phyloP scores from a whole-genome alignment of 1,140 invertebrate genomes.

The Eufriesea mexicana region DNA sequence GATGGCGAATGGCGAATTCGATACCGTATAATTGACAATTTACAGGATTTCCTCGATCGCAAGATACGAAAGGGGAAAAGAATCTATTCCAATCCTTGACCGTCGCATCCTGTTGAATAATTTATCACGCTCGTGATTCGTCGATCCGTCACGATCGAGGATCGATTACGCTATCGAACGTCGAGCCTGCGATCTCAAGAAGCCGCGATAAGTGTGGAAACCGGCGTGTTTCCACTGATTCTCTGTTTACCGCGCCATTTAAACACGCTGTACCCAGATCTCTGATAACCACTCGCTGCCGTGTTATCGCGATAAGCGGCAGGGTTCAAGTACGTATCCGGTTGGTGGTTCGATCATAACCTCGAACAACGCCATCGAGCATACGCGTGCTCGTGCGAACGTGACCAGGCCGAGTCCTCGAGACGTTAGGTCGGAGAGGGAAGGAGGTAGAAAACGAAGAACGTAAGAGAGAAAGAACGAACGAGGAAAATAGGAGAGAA shows the following conservation, averaged over 20 bases:
- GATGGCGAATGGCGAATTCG: too few species aligned
- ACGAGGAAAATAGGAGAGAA: not conserved
- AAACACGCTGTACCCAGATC: conserved; percentile 11
- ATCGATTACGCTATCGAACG: too few species aligned
- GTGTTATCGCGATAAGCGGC: conserved; percentile 34
- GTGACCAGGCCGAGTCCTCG: too few species aligned
- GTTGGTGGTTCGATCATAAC: conserved; percentile 50
- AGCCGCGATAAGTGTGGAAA: not conserved
- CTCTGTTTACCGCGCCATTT: conserved; percentile 29
- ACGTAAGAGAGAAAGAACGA: not conserved
- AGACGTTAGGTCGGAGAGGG: too few species aligned
- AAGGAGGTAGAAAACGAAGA: too few species aligned
- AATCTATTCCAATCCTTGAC: too few species aligned
- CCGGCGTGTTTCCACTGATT: not conserved
- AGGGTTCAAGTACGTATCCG: conserved; percentile 47
- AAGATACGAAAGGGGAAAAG: too few species aligned
- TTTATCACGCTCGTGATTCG: too few species aligned
- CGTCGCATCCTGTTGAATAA: too few species aligned
- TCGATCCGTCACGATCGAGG: too few species aligned
- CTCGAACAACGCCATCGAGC: conserved; percentile 37
- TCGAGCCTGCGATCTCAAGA: not conserved
- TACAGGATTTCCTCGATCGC: too few species aligned
- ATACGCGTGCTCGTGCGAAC: not conserved
- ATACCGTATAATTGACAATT: too few species aligned
- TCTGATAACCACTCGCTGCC: conserved; percentile 12